Evolutionary conservation across 53 echinoderm and acorn worm genomes (phyloP).

Genomic region (Astropecten irregularis): DNA sequence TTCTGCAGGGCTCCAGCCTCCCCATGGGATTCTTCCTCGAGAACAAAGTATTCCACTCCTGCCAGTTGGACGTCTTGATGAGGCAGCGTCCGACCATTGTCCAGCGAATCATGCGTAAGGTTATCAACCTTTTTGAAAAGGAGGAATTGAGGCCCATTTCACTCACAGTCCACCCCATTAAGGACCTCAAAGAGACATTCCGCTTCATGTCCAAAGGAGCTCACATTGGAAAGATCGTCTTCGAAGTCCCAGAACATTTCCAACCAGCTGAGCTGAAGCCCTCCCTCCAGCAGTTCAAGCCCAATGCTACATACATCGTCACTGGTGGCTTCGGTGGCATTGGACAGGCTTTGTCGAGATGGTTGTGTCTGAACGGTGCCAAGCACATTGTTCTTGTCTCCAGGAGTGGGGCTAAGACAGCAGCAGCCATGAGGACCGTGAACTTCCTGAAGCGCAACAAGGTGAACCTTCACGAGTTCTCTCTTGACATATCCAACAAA

Average conservation of each 20-base stretch:
- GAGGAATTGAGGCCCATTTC: constrained; percentile 72
- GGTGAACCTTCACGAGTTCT: constrained; percentile 62
- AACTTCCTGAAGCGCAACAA: constrained; percentile 68
- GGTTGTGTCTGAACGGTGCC: constrained; percentile 88
- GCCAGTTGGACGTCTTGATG: constrained; percentile 74
- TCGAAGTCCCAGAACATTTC: constrained; percentile 65
- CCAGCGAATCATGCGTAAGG: constrained; percentile 57
- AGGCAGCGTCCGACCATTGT: constrained; percentile 44
- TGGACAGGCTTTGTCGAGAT: constrained; percentile 77
- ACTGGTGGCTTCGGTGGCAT: constrained; percentile 76
- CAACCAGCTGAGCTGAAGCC: constrained; percentile 59
- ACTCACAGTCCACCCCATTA: constrained; percentile 61
- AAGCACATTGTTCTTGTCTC: constrained; percentile 78
- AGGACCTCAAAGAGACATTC: constrained; percentile 45
- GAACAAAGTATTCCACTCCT: constrained; percentile 71
- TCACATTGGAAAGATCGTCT: constrained; percentile 60
- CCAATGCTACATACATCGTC: constrained; percentile 78
- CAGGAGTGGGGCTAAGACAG: constrained; percentile 38
- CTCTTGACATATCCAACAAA: constrained; percentile 48
- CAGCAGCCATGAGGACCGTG: constrained; percentile 64
- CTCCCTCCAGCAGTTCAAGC: constrained; percentile 39
- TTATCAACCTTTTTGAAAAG: constrained; percentile 53
- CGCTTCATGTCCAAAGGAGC: constrained; percentile 48
- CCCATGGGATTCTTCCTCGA: constrained; percentile 69
- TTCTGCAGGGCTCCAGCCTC: constrained; percentile 56